phyloP scores from a whole-genome alignment of 2,888 invertebrate species.

The Lottia gigantea region DNA sequence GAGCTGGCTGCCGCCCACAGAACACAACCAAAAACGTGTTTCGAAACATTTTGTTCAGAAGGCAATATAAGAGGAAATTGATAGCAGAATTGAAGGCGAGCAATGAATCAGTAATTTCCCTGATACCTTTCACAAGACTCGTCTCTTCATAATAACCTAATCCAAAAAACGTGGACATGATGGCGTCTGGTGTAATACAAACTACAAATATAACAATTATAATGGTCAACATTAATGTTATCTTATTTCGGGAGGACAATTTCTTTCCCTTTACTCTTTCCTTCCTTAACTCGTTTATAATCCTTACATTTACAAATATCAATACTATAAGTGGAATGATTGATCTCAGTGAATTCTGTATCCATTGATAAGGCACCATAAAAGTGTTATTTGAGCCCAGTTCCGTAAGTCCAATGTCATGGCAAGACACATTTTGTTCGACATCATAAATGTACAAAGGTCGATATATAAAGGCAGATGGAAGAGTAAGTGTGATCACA shows the following conservation, averaged over 20 bases:
- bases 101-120: conserved; percentile 66
- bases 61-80: conserved; percentile 64
- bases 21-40: conserved; percentile 58
- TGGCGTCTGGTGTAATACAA: conserved; percentile 66
- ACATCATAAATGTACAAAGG: conserved; percentile 45
- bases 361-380: conserved; percentile 60
- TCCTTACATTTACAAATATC: conserved; percentile 58
- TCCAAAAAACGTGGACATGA: conserved; percentile 65
- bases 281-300: conserved; percentile 59
- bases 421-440: conserved; percentile 43
- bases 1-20: conserved; percentile 31
- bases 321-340: conserved; percentile 63
- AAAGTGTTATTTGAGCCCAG: conserved; percentile 56
- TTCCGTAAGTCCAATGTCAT: conserved; percentile 44
- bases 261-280: conserved; percentile 55
- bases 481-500: conserved; percentile 59
- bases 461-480: conserved; percentile 59
- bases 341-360: conserved; percentile 60
- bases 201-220: conserved; percentile 65
- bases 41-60: conserved; percentile 63
- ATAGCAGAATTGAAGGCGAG: conserved; percentile 64
- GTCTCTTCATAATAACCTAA: conserved; percentile 65
- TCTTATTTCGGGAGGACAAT: conserved; percentile 60
- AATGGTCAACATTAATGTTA: conserved; percentile 65
- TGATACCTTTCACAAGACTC: conserved; percentile 58